Evolutionary conservation across 2,888 invertebrate genomes (phyloP).

Genomic region (Cistogaster globosa): DNA sequence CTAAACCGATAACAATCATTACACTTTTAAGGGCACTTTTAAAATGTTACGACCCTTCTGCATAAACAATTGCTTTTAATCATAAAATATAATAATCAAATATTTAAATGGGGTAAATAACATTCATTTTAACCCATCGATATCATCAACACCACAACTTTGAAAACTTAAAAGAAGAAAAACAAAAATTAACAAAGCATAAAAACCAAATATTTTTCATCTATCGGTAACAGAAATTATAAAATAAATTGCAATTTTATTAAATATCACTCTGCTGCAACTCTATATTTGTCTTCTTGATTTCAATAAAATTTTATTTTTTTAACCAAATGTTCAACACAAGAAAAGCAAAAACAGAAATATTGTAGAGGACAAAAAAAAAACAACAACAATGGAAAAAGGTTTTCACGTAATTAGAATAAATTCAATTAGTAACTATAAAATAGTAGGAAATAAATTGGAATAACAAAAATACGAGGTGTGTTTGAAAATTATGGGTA

Average conservation of each 20-base stretch:
- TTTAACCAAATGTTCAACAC: background rate
- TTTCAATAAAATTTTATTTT: background rate
- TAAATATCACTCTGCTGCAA: background rate
- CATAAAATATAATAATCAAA: constrained; percentile 46
- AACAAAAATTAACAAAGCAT: too few relatives aligned
- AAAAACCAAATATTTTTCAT: background rate
- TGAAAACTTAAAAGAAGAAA: too few relatives aligned
- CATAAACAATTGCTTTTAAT: constrained; percentile 1
- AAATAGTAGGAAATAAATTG: too few relatives aligned
- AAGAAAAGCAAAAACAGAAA: background rate
- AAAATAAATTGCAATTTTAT: background rate
- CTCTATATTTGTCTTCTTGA: background rate
- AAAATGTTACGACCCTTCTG: constrained; percentile 36
- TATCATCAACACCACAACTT: background rate
- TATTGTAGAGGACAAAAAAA: too few relatives aligned
- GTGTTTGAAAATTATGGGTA: too few relatives aligned
- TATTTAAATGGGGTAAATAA: constrained; percentile 39
- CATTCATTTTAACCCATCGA: constrained; percentile 18
- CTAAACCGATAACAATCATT: constrained; percentile 38
- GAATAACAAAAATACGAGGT: too few relatives aligned
- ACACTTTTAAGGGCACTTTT: background rate
- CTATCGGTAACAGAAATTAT: background rate
- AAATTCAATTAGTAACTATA: too few relatives aligned
- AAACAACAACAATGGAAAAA: too few relatives aligned
- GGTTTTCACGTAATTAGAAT: too few relatives aligned